Evolutionary conservation across 2,113 vertebrate genomes (phyloP).

Genomic region (Pelmatolapia mariae): DNA sequence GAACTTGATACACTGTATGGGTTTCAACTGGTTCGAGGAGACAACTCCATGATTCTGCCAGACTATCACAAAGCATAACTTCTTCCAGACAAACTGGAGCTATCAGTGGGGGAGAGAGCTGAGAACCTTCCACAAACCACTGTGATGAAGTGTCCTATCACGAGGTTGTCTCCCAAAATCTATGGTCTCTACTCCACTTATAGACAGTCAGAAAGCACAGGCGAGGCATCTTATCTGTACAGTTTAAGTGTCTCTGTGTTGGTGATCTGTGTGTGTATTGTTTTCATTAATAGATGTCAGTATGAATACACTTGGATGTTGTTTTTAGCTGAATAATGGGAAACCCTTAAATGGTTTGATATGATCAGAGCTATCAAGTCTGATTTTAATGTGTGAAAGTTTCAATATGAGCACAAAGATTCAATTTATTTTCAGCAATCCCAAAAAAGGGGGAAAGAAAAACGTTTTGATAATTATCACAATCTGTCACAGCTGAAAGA

Average conservation of each 20-base stretch:
- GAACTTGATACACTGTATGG: conserved; percentile 38
- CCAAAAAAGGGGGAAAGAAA: neutral
- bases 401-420: neutral
- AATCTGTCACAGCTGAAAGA: neutral
- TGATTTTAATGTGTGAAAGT: neutral
- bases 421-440: neutral
- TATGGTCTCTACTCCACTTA: conserved; percentile 40
- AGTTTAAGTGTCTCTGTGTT: conserved; percentile 15
- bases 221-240: conserved; percentile 42
- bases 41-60: conserved; percentile 32
- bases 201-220: conserved; percentile 15
- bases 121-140: conserved; percentile 44
- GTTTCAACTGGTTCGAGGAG: conserved; percentile 25
- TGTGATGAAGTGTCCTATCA: conserved; percentile 62
- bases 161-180: conserved; percentile 53
- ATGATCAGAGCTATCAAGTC: neutral
- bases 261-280: conserved; percentile 13
- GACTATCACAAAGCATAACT: conserved; percentile 52
- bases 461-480: neutral
- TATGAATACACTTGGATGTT: neutral
- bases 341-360: neutral
- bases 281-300: conserved; percentile 18
- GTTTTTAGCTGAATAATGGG: neutral
- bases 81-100: conserved; percentile 59
- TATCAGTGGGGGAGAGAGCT: conserved; percentile 44